A percentile compares a stretch with the other conserved stretches of the same genome.
phyloP scores from a whole-genome alignment of 2,888 invertebrate genomes.

The Pherbina coryleti region DNA sequence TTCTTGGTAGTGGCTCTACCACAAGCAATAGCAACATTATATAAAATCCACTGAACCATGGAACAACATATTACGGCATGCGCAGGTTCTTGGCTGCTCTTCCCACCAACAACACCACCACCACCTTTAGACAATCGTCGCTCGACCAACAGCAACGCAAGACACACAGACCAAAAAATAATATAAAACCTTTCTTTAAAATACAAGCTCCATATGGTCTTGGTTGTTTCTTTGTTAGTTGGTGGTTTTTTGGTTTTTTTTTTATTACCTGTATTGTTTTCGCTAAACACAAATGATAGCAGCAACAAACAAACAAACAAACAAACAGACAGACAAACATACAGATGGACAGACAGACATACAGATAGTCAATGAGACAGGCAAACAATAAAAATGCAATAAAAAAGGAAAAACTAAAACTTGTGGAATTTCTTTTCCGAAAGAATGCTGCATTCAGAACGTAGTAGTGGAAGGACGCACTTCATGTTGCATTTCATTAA shows the following conservation, averaged over 20 bases:
- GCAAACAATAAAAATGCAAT: conserved; percentile 31
- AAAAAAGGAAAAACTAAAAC: conserved; percentile 3
- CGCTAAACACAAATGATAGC: not conserved
- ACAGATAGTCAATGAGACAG: not conserved
- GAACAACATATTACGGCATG: not conserved
- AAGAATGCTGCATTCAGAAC: not conserved
- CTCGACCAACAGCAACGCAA: not conserved
- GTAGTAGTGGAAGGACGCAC: not conserved
- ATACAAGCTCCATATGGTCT: not conserved
- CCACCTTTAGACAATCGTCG: not conserved
- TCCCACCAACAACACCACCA: not conserved
- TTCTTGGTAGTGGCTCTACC: not conserved
- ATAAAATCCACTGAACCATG: conserved; percentile 23
- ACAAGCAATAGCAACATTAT: not conserved
- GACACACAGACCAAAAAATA: not conserved
- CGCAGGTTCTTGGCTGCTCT: not conserved
- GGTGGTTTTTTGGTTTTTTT: not conserved
- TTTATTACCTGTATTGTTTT: not conserved
- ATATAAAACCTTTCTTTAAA: not conserved
- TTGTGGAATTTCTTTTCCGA: conserved; percentile 11
- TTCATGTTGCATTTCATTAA: conserved; percentile 7
- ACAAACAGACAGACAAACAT: not conserved
- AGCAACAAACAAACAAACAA: not conserved
- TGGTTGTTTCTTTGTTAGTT: not conserved
- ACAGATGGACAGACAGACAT: not conserved